Evolutionary conservation across 2,113 vertebrate genomes (phyloP).

Genomic region (Antechinus stuartii): DNA sequence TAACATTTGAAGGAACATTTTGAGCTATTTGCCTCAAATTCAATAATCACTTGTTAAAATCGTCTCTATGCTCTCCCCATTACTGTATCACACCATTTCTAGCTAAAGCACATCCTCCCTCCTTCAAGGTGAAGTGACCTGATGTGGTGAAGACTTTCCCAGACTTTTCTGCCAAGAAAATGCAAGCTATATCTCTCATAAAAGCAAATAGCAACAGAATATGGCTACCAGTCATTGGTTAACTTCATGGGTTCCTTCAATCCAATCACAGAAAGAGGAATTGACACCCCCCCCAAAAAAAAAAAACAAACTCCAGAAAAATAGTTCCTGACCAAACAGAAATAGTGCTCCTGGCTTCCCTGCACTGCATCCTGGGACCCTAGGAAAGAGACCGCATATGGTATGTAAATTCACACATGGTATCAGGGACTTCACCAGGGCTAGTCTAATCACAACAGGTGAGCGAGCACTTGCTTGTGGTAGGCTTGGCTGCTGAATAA

Average conservation of each 20-base stretch:
- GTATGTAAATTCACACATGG: constrained; percentile 43
- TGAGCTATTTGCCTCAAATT: background rate
- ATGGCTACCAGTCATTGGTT: background rate
- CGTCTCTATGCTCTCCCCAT: background rate
- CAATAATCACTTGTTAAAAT: background rate
- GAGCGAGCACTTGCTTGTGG: constrained; percentile 54
- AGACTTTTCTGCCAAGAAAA: background rate
- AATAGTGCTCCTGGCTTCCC: constrained; percentile 1
- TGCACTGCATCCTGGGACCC: constrained; percentile 26
- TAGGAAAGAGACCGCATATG: background rate
- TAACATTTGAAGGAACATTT: background rate
- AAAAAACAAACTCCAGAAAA: constrained; percentile 5
- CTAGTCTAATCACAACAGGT: constrained; percentile 68
- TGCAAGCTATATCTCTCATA: background rate
- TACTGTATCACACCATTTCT: background rate
- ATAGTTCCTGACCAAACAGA: constrained; percentile 6
- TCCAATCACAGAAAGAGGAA: background rate
- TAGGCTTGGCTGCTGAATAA: constrained; percentile 71
- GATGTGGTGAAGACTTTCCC: background rate
- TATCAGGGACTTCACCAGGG: constrained; percentile 22
- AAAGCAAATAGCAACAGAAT: background rate
- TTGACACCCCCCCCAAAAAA: background rate
- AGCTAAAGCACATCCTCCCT: background rate
- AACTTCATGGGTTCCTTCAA: background rate
- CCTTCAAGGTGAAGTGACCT: background rate